A percentile compares a stretch with the other conserved stretches of the same genome.
These are phyloP conservation scores for Acrobasis repandana DNA, from an alignment of 2,888 invertebrate species.

Conservation along the genomic window DNA sequence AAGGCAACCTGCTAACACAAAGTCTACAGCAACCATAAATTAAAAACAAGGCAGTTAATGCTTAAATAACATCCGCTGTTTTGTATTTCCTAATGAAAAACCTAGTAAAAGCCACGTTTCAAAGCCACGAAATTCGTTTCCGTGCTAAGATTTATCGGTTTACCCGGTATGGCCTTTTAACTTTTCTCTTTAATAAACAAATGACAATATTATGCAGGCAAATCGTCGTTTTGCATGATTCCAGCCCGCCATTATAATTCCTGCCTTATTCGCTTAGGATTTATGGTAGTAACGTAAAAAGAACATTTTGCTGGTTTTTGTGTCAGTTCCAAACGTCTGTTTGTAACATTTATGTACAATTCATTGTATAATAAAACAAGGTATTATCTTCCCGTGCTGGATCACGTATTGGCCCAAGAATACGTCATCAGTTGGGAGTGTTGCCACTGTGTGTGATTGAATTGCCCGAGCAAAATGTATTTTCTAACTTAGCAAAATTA, in stretches of 20 bases:
- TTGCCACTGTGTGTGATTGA: too few species aligned
- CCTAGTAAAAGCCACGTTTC: conserved; percentile 2
- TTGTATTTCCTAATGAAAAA: background rate
- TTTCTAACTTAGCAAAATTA: too few species aligned
- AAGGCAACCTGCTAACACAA: background rate
- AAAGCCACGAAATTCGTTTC: conserved; percentile 9
- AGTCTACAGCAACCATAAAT: background rate
- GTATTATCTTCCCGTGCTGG: too few species aligned
- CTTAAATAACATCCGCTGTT: background rate
- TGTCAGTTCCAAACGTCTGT: background rate
- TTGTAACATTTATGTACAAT: background rate
- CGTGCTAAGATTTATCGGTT: conserved; percentile 15
- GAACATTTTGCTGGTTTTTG: conserved; percentile 15
- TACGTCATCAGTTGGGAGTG: too few species aligned
- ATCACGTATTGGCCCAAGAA: too few species aligned
- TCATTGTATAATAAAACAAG: too few species aligned
- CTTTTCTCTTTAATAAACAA: conserved; percentile 27
- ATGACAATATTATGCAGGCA: conserved; percentile 34
- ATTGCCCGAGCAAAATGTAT: too few species aligned
- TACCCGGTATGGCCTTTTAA: conserved; percentile 19
- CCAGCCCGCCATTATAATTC: conserved; percentile 36
- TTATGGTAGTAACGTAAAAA: conserved; percentile 18
- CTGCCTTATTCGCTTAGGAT: conserved; percentile 14
- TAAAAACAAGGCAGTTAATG: background rate
- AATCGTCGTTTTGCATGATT: conserved; percentile 46